phyloP scores from a whole-genome alignment of 2,113 vertebrate species.

The Gallinago paraguaiae region DNA sequence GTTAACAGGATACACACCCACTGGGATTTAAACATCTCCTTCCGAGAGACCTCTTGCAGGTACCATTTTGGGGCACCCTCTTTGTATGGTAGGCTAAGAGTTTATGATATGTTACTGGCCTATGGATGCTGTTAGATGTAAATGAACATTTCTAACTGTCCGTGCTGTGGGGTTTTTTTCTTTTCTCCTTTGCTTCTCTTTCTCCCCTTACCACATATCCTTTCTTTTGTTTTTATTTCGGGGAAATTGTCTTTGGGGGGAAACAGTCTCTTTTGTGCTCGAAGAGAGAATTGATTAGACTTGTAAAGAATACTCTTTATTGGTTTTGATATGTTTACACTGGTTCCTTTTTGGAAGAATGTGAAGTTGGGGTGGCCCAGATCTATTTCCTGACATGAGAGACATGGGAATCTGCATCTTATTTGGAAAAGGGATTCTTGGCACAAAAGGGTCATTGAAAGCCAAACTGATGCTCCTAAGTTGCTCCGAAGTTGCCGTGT shows the following conservation, averaged over 20 bases:
- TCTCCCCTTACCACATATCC: background rate
- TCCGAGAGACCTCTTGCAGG: slow-evolving; percentile 84
- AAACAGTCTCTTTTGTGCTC: background rate
- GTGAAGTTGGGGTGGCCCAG: background rate
- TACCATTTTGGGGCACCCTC: slow-evolving; percentile 49
- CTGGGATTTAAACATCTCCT: slow-evolving; percentile 85
- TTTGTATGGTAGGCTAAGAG: slow-evolving; percentile 5
- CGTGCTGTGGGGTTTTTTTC: background rate
- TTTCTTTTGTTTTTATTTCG: background rate
- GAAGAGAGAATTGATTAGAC: background rate
- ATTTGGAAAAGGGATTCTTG: background rate
- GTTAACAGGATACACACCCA: slow-evolving; percentile 79
- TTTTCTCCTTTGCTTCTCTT: background rate
- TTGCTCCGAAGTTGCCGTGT: background rate
- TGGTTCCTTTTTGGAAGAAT: background rate
- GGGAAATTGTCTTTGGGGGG: background rate
- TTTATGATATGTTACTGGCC: background rate
- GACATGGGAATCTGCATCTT: background rate
- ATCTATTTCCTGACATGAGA: background rate
- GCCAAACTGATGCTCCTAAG: background rate
- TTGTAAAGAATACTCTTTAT: background rate
- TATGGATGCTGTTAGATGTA: background rate
- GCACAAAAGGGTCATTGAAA: background rate
- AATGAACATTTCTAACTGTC: background rate
- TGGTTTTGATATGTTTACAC: background rate